A percentile compares a stretch with the other conserved stretches of the same genome.
Evolutionary conservation across 1,140 invertebrate species (phyloP).

Genomic region (Lepidurus apus): DNA sequence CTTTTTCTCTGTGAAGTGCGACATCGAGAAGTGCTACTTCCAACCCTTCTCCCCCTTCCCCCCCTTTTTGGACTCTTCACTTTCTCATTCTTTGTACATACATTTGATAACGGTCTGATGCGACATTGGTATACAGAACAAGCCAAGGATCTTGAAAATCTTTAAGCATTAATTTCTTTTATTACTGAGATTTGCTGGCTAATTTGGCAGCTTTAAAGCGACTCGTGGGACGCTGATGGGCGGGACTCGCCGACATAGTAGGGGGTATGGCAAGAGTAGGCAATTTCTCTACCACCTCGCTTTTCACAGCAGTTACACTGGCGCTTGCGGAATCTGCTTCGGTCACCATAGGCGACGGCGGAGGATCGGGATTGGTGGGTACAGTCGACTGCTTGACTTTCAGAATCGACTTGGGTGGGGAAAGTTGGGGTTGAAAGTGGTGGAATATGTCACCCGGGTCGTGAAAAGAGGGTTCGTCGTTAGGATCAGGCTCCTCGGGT

Average conservation of each 20-base stretch:
- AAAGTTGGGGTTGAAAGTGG: neutral
- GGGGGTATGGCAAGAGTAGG: neutral
- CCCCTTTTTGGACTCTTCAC: neutral
- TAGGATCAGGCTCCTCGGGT: neutral
- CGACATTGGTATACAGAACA: slow-evolving; percentile 15
- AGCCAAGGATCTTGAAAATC: neutral
- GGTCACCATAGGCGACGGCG: neutral
- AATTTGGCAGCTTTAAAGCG: slow-evolving; percentile 33
- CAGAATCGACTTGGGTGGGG: slow-evolving; percentile 32
- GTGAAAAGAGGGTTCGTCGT: neutral
- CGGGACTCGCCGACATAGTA: neutral
- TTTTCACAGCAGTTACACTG: neutral
- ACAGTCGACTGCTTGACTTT: slow-evolving; percentile 32
- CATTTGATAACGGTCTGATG: slow-evolving; percentile 10
- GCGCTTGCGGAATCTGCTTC: neutral
- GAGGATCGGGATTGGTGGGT: neutral
- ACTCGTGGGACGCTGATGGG: slow-evolving; percentile 29
- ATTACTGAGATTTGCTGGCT: slow-evolving; percentile 22
- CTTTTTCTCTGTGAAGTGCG: slow-evolving; percentile 18
- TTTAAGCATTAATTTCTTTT: slow-evolving; percentile 18
- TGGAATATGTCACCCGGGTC: neutral
- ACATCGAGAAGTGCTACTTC: neutral
- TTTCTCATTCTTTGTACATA: slow-evolving; percentile 15
- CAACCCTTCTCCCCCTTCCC: neutral
- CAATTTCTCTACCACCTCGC: neutral